A percentile compares a stretch with the other conserved stretches of the same genome.
These are phyloP conservation scores for Gadus macrocephalus DNA, from an alignment of 2,113 vertebrate genomes.

Conservation along the genomic window DNA sequence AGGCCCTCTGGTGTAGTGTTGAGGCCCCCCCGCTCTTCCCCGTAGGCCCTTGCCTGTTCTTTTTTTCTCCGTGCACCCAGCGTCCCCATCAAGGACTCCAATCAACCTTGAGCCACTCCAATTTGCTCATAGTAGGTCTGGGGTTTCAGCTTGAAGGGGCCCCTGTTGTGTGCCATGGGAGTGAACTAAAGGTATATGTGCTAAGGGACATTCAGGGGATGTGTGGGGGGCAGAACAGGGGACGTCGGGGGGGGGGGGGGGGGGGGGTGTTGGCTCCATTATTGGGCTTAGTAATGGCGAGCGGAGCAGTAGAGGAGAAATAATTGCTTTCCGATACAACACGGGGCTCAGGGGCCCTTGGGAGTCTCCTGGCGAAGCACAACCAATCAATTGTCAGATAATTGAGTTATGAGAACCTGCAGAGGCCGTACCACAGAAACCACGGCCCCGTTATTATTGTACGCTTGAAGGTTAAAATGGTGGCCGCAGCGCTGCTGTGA, in stretches of 20 bases:
- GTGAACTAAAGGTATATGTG: constrained; percentile 10
- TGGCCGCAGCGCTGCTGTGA: constrained; percentile 1
- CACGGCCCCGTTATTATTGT: constrained; percentile 1
- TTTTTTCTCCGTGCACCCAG: neutral
- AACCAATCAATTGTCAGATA: constrained; percentile 33
- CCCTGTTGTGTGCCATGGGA: neutral
- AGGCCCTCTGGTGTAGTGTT: neutral
- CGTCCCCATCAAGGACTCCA: neutral
- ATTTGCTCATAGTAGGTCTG: neutral
- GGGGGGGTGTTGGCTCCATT: neutral
- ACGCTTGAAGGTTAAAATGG: constrained; percentile 23
- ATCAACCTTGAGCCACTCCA: constrained; percentile 11
- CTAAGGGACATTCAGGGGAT: neutral
- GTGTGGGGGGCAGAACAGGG: neutral
- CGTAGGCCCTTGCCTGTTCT: neutral
- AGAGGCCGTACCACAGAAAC: constrained; percentile 18
- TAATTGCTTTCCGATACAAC: constrained; percentile 31
- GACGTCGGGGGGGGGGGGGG: neutral
- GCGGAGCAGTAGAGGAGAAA: constrained; percentile 7
- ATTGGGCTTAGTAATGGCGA: constrained; percentile 22
- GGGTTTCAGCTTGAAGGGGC: constrained; percentile 5
- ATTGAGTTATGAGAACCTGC: constrained; percentile 42
- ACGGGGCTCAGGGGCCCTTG: constrained; percentile 12
- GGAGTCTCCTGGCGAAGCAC: constrained; percentile 20
- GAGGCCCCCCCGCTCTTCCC: neutral